Percentiles rank a stretch among this genome's conserved stretches.
phyloP scores from a whole-genome alignment of 2,888 invertebrate genomes.

The Thera britannica region DNA sequence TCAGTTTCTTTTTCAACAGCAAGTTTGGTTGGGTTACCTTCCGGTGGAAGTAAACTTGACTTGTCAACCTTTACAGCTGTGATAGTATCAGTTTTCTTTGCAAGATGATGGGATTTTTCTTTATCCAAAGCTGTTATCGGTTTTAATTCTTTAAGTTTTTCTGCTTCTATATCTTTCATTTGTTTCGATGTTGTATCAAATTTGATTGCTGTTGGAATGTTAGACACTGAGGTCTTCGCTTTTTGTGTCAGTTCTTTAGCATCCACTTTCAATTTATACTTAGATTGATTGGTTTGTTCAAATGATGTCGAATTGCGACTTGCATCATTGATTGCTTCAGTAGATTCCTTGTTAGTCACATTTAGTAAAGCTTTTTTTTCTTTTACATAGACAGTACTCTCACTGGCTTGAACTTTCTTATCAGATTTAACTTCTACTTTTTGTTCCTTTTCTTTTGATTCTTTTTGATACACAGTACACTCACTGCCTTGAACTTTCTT shows the following conservation, averaged over 20 bases:
- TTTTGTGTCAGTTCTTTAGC: slow-evolving; percentile 7
- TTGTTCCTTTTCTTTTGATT: slow-evolving; percentile 9
- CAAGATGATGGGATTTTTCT: slow-evolving; percentile 7
- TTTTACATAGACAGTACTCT: no score
- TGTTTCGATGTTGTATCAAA: not conserved
- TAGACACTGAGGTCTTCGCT: not conserved
- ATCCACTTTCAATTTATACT: slow-evolving; percentile 3
- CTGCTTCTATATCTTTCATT: slow-evolving; percentile 1
- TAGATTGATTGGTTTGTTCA: not conserved
- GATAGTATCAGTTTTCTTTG: slow-evolving; percentile 2
- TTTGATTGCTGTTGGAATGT: not conserved
- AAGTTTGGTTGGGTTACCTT: not conserved
- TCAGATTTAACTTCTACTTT: slow-evolving; percentile 8
- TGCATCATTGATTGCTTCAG: not conserved
- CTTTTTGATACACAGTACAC: no score
- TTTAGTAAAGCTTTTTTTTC: slow-evolving; percentile 1
- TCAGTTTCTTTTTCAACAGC: slow-evolving; percentile 9
- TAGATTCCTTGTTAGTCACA: slow-evolving; percentile 11
- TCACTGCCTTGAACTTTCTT: slow-evolving; percentile 3
- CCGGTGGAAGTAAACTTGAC: not conserved
- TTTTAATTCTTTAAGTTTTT: slow-evolving; percentile 10
- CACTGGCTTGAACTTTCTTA: slow-evolving; percentile 4
- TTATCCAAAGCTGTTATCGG: slow-evolving; percentile 3
- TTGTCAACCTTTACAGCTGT: slow-evolving; percentile 4
- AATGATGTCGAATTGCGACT: slow-evolving; percentile 6